phyloP scores from a whole-genome alignment of 2,888 invertebrate genomes.

The Drosophila siamana region DNA sequence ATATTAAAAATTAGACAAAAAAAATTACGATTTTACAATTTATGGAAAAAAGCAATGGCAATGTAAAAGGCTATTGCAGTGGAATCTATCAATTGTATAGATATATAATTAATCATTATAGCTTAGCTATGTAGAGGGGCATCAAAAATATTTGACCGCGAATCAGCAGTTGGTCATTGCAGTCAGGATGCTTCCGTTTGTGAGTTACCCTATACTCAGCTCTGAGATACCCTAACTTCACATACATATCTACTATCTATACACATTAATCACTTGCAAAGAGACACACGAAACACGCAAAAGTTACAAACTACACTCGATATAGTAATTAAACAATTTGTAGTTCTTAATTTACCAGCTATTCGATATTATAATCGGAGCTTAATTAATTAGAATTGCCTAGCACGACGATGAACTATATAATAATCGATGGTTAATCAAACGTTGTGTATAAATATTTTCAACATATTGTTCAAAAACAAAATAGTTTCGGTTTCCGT shows the following conservation, averaged over 20 bases:
- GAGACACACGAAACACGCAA: slow-evolving; percentile 6
- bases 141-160: background rate
- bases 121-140: slow-evolving; percentile 10
- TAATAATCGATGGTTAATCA: slow-evolving; percentile 10
- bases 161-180: background rate
- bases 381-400: slow-evolving; percentile 4
- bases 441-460: slow-evolving; percentile 11
- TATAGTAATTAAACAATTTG: slow-evolving; percentile 12
- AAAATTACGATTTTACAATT: slow-evolving; percentile 15
- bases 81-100: slow-evolving; percentile 4
- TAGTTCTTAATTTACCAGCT: slow-evolving; percentile 19
- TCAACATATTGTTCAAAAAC: slow-evolving; percentile 1
- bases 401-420: slow-evolving; percentile 6
- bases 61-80: slow-evolving; percentile 9
- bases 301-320: slow-evolving; percentile 7
- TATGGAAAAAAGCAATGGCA: slow-evolving; percentile 28
- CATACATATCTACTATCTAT: slow-evolving; percentile 4
- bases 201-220: slow-evolving; percentile 9
- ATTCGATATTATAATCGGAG: slow-evolving; percentile 14
- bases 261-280: slow-evolving; percentile 11
- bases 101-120: slow-evolving; percentile 4
- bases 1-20: slow-evolving; percentile 2
- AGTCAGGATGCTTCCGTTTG: background rate
- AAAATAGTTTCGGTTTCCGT: slow-evolving; percentile 1
- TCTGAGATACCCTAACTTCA: slow-evolving; percentile 10